Percentiles rank a stretch among this genome's conserved stretches.
Conservation (phyloP, 2,888 invertebrate species). For the Gibbula magus region DNA sequence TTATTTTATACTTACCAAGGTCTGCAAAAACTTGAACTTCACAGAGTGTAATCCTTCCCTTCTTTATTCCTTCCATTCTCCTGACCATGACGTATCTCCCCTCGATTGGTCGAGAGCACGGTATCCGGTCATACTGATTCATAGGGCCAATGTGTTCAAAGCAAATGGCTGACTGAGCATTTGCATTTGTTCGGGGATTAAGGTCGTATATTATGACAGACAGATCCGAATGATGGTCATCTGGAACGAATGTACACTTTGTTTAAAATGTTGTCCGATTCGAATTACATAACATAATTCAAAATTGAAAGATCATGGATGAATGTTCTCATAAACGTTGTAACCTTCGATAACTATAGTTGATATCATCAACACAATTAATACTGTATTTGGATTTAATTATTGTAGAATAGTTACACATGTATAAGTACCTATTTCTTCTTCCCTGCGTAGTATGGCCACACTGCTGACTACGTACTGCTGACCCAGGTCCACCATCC, state of each 20-base stretch:
- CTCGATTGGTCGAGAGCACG: background rate
- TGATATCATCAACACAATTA: too few relatives aligned
- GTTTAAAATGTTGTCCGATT: too few relatives aligned
- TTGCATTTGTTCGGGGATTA: background rate
- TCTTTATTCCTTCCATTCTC: background rate
- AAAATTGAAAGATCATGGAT: too few relatives aligned
- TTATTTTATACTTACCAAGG: background rate
- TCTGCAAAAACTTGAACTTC: background rate
- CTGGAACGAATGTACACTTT: background rate
- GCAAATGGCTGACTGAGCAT: background rate
- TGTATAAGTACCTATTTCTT: too few relatives aligned
- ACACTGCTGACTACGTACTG: background rate
- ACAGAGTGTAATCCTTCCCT: background rate
- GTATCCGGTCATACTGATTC: background rate
- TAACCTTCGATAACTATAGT: too few relatives aligned
- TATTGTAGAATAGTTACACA: too few relatives aligned
- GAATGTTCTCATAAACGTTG: too few relatives aligned
- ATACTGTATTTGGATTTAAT: too few relatives aligned
- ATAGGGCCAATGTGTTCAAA: background rate
- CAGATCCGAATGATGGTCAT: background rate
- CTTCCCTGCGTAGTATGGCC: background rate
- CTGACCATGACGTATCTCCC: background rate
- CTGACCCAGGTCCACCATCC: slow-evolving; percentile 18
- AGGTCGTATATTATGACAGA: background rate
- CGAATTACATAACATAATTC: too few relatives aligned